Evolutionary conservation across 2,888 invertebrate species (phyloP), one percentile per base, ranked within the genome.

Genomic region (Papilio protenor): DNA sequence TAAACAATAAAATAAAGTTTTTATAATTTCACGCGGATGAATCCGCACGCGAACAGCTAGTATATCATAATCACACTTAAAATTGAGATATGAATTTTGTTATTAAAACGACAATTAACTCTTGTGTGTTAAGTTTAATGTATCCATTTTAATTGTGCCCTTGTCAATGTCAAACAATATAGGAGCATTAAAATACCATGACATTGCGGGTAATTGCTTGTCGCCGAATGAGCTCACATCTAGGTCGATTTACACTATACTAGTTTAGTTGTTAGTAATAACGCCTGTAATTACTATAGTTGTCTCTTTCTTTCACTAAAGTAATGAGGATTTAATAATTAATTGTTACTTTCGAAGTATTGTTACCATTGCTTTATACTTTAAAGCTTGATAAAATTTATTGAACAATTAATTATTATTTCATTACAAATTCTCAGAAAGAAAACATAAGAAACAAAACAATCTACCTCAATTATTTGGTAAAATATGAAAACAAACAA

Each of bases 81-180:
- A 4, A 27, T 27, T 27, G 27, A 6, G 61, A 16, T 6, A 61
- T 61, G 27, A 59, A 59, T 57, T 23, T 61, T 64, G 61, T 64
- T 69, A 69, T 69, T 45, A 69, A 69, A 69, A n/a, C 5, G 66
- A 69, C 45, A 69, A 45, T 69, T 69, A 69, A 45, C 40, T 45
- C 27, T 69, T 33, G 8, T n/a, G 40, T 40, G 40, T 40, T 45
- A 45, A 21, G 66, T 69, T 40, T n/a, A 45, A 69, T 69, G 66
- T 69, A 69, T n/a, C 27, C 45, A 69, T 69, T 69, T 45, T 69
- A 45, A 69, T 69, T 69, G 45, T 21, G 66, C 12, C 66, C 45
- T 45, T 21, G 45, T 45, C 66, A 69, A 45, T 69, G 66, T 69
- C 66, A 69, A 69, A 45, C 66, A 66, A n/a, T 21, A 21, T 45